Conservation (phyloP, 1,140 invertebrate species). For the Drosophila bifasciata region DNA sequence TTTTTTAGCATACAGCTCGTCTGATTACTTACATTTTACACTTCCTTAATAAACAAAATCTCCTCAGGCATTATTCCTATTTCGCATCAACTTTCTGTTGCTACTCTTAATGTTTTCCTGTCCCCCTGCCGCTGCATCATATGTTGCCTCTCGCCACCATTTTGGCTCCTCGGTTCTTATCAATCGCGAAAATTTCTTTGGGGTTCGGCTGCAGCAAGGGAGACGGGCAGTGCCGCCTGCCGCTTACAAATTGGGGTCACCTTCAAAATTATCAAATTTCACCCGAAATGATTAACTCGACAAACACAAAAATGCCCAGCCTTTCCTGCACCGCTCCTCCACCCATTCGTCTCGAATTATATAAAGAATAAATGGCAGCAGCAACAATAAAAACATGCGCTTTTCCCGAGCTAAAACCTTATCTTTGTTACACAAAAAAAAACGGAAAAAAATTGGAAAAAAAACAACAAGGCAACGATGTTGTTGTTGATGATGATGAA, state of each 20-base stretch:
- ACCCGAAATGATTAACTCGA: slow-evolving; percentile 78
- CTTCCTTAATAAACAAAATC: too few relatives aligned
- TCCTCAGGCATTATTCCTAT: too few relatives aligned
- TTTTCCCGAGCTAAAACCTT: slow-evolving; percentile 68
- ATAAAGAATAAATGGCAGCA: slow-evolving; percentile 68
- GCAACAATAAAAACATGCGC: slow-evolving; percentile 45
- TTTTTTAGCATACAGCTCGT: too few relatives aligned
- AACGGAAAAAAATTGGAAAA: slow-evolving; percentile 46
- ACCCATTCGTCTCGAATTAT: slow-evolving; percentile 54
- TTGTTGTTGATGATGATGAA: slow-evolving; percentile 81
- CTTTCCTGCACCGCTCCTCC: slow-evolving; percentile 6
- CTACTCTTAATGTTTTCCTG: too few relatives aligned
- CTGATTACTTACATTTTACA: too few relatives aligned
- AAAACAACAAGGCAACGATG: slow-evolving; percentile 65
- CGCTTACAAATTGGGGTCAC: slow-evolving; percentile 70
- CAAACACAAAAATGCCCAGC: slow-evolving; percentile 63
- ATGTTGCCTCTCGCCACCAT: too few relatives aligned
- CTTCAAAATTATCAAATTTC: slow-evolving; percentile 82
- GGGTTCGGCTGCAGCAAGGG: slow-evolving; percentile 44
- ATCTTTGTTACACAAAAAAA: slow-evolving; percentile 75
- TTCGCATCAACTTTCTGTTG: too few relatives aligned
- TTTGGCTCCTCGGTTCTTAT: slow-evolving; percentile 38
- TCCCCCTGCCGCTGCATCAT: too few relatives aligned
- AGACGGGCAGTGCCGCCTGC: slow-evolving; percentile 46
- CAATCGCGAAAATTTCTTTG: slow-evolving; percentile 58